phyloP scores from a whole-genome alignment of 2,888 invertebrate genomes.

The Torymus texanus region DNA sequence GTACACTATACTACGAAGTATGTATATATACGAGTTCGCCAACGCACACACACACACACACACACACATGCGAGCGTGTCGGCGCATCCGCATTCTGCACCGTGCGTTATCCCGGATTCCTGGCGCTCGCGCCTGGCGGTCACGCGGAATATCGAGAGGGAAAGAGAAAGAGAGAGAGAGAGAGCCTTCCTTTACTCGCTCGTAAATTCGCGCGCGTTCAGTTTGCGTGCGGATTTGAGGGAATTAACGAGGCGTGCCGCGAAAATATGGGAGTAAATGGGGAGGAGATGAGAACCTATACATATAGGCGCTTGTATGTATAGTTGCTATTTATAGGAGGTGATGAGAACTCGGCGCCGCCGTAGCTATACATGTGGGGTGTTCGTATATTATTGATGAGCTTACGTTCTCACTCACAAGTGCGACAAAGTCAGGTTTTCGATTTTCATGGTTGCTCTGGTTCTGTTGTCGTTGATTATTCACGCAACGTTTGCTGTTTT shows the following conservation, averaged over 20 bases:
- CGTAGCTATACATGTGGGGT: background rate
- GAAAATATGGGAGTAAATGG: constrained; percentile 23
- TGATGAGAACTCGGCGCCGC: constrained; percentile 16
- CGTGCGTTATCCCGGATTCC: constrained; percentile 55
- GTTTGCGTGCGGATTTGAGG: constrained; percentile 21
- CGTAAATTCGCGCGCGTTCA: constrained; percentile 38
- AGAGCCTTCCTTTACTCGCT: constrained; percentile 38
- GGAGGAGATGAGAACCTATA: background rate
- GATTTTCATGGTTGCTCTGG: too few species aligned
- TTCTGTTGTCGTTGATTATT: background rate
- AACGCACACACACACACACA: constrained; percentile 28
- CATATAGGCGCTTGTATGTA: background rate
- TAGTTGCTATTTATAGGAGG: constrained; percentile 20
- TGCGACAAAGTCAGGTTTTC: background rate
- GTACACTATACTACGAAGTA: too few species aligned
- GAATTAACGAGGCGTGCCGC: constrained; percentile 50
- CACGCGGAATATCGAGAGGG: constrained; percentile 40
- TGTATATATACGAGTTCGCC: constrained; percentile 24
- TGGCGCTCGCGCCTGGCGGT: constrained; percentile 16
- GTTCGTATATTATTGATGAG: constrained; percentile 2
- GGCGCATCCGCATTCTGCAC: constrained; percentile 55
- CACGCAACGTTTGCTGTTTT: background rate
- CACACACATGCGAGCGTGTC: background rate
- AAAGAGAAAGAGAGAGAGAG: too few species aligned
- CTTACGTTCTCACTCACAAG: too few species aligned